phyloP scores from a whole-genome alignment of 1,140 invertebrate genomes.

The Caerostris extrusa region DNA sequence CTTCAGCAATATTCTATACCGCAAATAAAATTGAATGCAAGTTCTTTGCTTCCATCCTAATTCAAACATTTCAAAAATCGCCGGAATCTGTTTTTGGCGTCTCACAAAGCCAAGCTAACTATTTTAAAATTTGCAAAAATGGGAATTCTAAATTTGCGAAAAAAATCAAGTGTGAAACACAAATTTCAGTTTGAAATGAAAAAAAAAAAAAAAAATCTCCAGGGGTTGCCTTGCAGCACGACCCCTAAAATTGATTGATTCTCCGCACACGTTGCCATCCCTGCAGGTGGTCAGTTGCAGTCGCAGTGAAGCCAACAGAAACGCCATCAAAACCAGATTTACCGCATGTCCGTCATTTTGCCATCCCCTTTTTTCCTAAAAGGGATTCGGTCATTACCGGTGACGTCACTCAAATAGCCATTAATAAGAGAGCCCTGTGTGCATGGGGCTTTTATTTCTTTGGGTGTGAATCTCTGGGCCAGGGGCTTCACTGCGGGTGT shows the following conservation, averaged over 20 bases:
- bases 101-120: too few species aligned
- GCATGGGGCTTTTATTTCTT: not conserved
- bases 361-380: not conserved
- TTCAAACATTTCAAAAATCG: too few species aligned
- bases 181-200: not conserved
- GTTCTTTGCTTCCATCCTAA: too few species aligned
- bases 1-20: too few species aligned
- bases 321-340: constrained; percentile 28
- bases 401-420: constrained; percentile 62
- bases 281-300: constrained; percentile 1
- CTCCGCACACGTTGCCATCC: not conserved
- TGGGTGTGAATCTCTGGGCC: not conserved
- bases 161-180: too few species aligned
- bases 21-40: too few species aligned
- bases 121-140: too few species aligned
- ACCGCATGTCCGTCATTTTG: constrained; percentile 18
- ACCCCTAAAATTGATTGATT: constrained; percentile 12
- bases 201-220: not conserved
- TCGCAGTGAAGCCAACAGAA: not conserved
- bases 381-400: constrained; percentile 15
- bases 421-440: constrained; percentile 39
- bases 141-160: too few species aligned
- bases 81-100: too few species aligned
- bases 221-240: not conserved
- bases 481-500: constrained; percentile 50